phyloP scores from a whole-genome alignment of 2,113 vertebrate species.

The Triplophysa tibetana region DNA sequence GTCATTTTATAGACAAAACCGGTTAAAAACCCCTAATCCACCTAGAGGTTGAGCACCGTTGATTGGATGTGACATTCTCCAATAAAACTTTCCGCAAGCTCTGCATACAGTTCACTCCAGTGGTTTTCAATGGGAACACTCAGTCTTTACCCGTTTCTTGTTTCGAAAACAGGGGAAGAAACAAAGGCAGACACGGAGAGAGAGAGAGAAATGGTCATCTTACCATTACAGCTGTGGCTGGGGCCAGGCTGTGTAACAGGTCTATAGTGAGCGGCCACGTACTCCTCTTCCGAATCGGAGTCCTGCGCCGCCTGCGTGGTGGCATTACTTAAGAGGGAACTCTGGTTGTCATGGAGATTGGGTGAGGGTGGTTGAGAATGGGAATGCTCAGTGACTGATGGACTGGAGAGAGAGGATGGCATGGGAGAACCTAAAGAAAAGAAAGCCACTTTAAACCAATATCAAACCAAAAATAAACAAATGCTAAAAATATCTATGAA shows the following conservation, averaged over 20 bases:
- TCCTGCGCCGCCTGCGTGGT: conserved; percentile 76
- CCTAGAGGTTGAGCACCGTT: neutral
- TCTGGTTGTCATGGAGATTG: conserved; percentile 82
- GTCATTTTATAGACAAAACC: conserved; percentile 1
- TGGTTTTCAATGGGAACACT: conserved; percentile 4
- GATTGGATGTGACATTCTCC: conserved; percentile 34
- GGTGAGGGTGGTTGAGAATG: conserved; percentile 78
- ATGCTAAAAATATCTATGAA: conserved; percentile 14
- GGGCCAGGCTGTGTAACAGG: conserved; percentile 61
- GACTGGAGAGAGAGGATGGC: conserved; percentile 80
- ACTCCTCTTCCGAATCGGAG: conserved; percentile 79
- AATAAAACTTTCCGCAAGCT: conserved; percentile 31
- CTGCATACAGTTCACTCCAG: conserved; percentile 11
- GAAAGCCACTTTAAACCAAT: conserved; percentile 61
- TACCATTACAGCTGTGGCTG: conserved; percentile 72
- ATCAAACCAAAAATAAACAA: conserved; percentile 29
- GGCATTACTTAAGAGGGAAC: conserved; percentile 81
- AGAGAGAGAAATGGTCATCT: conserved; percentile 64
- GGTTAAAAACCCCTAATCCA: neutral
- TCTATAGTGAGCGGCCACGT: conserved; percentile 68
- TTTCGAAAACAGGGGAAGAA: neutral
- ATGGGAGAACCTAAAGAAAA: conserved; percentile 74
- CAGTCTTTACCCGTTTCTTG: conserved; percentile 11
- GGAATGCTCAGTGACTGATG: conserved; percentile 80
- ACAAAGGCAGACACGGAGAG: conserved; percentile 31